Base-by-base conservation (phyloP, 2,797 vertebrate species). In the Tapera naevia region DNA sequence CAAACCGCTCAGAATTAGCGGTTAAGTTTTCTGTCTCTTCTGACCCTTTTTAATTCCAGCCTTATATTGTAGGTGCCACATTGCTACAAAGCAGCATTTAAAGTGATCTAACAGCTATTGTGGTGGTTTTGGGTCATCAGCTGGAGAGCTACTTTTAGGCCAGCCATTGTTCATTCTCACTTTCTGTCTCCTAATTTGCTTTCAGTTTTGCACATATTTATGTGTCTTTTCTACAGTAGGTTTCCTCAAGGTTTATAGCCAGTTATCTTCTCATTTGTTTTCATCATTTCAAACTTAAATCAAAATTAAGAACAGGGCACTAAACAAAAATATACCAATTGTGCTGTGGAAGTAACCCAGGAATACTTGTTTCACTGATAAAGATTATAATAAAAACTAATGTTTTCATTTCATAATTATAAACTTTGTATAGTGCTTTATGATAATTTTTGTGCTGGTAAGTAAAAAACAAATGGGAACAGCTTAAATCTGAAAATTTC, bases 51-150 rank as follows among this genome's bases (percentile, higher is more conserved):
- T 89, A 91, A 96, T 91, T 97, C 91, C 94, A 58, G 60, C 91
- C 96, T 96, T 96, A 95, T 86, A 96, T 96, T 90, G 96, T 96
- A 95, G 97, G 92, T 96, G 92, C 96, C 94, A 95, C 96, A 92
- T 97, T 93, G 93, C 97, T 94, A 96, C 95, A 97, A 97, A 97
- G 95, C 91, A 96, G 92, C 96, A 97, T 97, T 98, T 98, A 97
- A 98, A 94, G 90, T 94, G 94, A 97, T 82, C 94, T 95, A 95
- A 97, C 95, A 86, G 92, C 95, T 94, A 92, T 93, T 95, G 91
- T 96, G 80, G 76, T 94, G 92, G 14, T 76, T 96, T 89, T 81
- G 86, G 96, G 96, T 97, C 96, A 97, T 95, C 95, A 97, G 87
- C 88, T 94, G 76, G 85, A 96, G 72, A 92, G 87, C 94, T 94